phyloP scores from a whole-genome alignment of 1,140 invertebrate genomes.

The Drosophila lacertosa region DNA sequence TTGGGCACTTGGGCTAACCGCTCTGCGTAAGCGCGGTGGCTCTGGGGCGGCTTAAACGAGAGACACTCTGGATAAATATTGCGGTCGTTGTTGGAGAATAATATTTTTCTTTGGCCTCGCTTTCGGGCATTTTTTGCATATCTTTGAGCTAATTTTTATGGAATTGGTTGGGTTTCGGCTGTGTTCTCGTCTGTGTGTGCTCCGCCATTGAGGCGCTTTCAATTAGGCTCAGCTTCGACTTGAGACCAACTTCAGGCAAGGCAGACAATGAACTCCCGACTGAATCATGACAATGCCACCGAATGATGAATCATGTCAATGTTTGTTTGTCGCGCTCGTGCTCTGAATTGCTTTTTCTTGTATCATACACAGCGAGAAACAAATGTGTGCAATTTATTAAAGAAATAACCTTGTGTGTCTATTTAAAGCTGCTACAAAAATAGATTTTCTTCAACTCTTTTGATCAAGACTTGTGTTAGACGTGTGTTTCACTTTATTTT shows the following conservation, averaged over 20 bases:
- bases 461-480: too few relatives aligned
- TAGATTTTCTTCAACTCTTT: neutral
- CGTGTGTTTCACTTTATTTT: neutral
- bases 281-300: constrained; percentile 35
- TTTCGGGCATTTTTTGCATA: constrained; percentile 49
- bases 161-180: constrained; percentile 39
- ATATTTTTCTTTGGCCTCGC: constrained; percentile 47
- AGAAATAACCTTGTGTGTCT: constrained; percentile 4
- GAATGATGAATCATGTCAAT: constrained; percentile 53
- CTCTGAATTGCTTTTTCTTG: constrained; percentile 49
- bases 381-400: constrained; percentile 21
- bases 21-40: constrained; percentile 55
- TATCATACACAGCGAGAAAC: constrained; percentile 20
- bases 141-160: constrained; percentile 58
- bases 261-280: constrained; percentile 40
- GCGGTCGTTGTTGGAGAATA: constrained; percentile 38
- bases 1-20: constrained; percentile 10
- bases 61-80: constrained; percentile 43
- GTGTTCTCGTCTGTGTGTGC: constrained; percentile 2
- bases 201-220: constrained; percentile 39
- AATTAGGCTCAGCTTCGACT: constrained; percentile 44
- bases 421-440: neutral
- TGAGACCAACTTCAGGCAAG: constrained; percentile 38
- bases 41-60: constrained; percentile 39
- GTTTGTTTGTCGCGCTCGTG: constrained; percentile 43